Percentiles rank a stretch among this genome's conserved stretches.
Evolutionary conservation across 2,888 invertebrate species (phyloP).

Genomic region (Drosophila siamana): DNA sequence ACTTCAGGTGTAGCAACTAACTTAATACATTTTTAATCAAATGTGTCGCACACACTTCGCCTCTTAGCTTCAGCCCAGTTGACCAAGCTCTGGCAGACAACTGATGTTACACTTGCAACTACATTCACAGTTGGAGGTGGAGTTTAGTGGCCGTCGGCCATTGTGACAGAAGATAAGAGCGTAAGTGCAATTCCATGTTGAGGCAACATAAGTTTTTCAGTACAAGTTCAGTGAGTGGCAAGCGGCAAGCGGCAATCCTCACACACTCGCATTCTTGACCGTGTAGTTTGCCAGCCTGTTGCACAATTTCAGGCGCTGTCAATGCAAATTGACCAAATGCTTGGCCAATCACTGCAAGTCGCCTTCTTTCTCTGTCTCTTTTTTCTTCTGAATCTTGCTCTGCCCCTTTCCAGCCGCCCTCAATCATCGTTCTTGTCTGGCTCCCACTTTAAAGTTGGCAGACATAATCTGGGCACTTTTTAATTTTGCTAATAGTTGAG

Average conservation of each 20-base stretch:
- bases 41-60: constrained; percentile 5
- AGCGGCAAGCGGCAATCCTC: not conserved
- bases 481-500: constrained; percentile 80
- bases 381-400: not conserved
- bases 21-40: constrained; percentile 43
- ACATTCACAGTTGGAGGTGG: not conserved
- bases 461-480: constrained; percentile 71
- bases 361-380: not conserved
- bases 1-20: constrained; percentile 13
- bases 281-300: too few species aligned
- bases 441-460: constrained; percentile 46
- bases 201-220: constrained; percentile 27
- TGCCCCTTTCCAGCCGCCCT: not conserved
- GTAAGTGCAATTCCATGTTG: constrained; percentile 53
- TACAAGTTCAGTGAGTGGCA: not conserved
- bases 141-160: constrained; percentile 21
- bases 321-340: constrained; percentile 40
- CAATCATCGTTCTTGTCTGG: not conserved
- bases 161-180: constrained; percentile 8
- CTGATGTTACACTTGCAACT: constrained; percentile 14
- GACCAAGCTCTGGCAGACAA: not conserved
- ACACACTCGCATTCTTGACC: not conserved
- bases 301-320: constrained; percentile 52
- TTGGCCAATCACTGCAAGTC: constrained; percentile 19
- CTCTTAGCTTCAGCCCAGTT: constrained; percentile 13